Evolutionary conservation across 2,888 invertebrate species (phyloP).

Genomic region (Eudasyphora cyanicolor): DNA sequence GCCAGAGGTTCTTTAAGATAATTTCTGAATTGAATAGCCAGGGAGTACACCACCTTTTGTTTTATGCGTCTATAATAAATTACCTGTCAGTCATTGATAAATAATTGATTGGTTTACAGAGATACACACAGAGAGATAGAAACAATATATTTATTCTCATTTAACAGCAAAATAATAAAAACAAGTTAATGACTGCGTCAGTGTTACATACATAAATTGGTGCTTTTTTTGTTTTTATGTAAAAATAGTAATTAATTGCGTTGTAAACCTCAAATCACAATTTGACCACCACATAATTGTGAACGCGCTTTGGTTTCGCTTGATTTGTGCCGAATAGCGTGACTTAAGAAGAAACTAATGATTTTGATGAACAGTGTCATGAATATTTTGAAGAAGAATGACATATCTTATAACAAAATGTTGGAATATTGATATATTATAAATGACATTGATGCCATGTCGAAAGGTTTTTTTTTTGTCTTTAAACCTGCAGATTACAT

Average conservation of each 20-base stretch:
- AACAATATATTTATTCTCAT: not conserved
- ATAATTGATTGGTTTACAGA: slow-evolving; percentile 14
- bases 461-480: no score
- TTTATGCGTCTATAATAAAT: slow-evolving; percentile 30
- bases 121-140: no score
- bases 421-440: no score
- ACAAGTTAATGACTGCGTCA: not conserved
- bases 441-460: no score
- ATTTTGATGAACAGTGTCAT: not conserved
- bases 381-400: no score
- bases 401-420: no score
- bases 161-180: slow-evolving; percentile 10
- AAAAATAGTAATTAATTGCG: not conserved
- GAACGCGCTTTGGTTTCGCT: not conserved
- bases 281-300: no score
- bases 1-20: not conserved
- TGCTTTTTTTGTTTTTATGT: not conserved
- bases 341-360: not conserved
- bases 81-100: slow-evolving; percentile 36
- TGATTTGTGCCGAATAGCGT: not conserved
- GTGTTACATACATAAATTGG: not conserved
- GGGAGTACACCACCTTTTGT: not conserved
- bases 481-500: no score
- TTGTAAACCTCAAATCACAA: not conserved
- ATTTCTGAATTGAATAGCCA: not conserved